Evolutionary conservation across 2,797 vertebrate genomes (phyloP).

Genomic region (Eptatretus atami): DNA sequence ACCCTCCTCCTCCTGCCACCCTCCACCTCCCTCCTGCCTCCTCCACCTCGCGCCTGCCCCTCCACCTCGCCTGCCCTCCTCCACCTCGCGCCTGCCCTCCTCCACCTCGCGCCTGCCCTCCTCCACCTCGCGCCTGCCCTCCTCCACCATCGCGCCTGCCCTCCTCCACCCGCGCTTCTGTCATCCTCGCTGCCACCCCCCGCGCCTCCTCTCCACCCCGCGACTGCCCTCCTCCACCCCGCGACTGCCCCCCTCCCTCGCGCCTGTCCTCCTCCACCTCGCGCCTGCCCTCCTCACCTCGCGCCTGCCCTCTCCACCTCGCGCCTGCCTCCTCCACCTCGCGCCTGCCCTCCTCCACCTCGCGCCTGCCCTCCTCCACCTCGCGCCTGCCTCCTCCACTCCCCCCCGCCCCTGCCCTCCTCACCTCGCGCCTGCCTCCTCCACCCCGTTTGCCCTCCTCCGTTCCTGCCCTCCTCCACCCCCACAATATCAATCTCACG

Average conservation of each 20-base stretch:
- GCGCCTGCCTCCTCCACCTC: background rate
- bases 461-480: background rate
- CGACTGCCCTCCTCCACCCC: background rate
- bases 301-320: background rate
- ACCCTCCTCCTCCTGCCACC: background rate
- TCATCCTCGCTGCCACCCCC: background rate
- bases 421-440: background rate
- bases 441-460: background rate
- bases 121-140: background rate
- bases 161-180: background rate
- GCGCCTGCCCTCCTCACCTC: background rate
- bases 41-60: background rate
- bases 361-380: background rate
- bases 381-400: background rate
- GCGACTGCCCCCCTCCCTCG: background rate
- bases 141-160: background rate
- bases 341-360: background rate
- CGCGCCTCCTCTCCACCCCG: background rate
- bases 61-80: background rate
- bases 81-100: background rate
- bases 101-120: background rate
- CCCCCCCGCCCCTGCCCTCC: background rate
- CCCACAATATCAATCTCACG: too few species aligned
- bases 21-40: background rate
- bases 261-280: background rate